These are phyloP conservation scores for Polyommatus icarus DNA, from an alignment of 2,888 invertebrate genomes.

Conservation along the genomic window DNA sequence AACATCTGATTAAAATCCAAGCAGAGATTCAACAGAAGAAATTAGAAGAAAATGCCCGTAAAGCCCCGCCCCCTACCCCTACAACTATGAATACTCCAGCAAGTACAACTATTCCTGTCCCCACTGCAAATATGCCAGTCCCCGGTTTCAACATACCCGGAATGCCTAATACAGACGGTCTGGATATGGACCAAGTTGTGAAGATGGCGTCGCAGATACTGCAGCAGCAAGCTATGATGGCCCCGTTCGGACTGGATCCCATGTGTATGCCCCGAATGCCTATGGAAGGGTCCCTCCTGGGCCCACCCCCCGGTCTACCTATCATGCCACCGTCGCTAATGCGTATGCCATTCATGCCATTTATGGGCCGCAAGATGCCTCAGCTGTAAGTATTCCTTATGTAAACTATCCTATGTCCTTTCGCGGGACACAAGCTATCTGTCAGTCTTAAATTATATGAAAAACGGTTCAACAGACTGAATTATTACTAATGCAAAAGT, in stretches of 20 bases:
- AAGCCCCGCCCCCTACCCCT: background rate
- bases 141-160: background rate
- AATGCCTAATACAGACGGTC: background rate
- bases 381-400: background rate
- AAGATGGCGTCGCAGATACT: constrained; percentile 23
- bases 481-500: too few relatives aligned
- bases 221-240: constrained; percentile 1
- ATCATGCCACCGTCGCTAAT: background rate
- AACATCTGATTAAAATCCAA: constrained; percentile 11
- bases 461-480: too few relatives aligned
- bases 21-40: background rate
- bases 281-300: background rate
- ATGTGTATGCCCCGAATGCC: background rate
- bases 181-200: constrained; percentile 16
- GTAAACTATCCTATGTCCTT: too few relatives aligned
- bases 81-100: background rate
- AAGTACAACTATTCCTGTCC: background rate
- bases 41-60: background rate
- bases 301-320: background rate
- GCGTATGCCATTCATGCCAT: constrained; percentile 2
- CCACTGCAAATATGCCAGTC: background rate
- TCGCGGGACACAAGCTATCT: too few relatives aligned
- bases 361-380: background rate
- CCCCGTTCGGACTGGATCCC: background rate
- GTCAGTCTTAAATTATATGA: too few relatives aligned